A percentile compares a stretch with the other conserved stretches of the same genome.
These are phyloP conservation scores for Brachionus plicatilis DNA, from an alignment of 1,140 invertebrate species.

Conservation along the genomic window DNA sequence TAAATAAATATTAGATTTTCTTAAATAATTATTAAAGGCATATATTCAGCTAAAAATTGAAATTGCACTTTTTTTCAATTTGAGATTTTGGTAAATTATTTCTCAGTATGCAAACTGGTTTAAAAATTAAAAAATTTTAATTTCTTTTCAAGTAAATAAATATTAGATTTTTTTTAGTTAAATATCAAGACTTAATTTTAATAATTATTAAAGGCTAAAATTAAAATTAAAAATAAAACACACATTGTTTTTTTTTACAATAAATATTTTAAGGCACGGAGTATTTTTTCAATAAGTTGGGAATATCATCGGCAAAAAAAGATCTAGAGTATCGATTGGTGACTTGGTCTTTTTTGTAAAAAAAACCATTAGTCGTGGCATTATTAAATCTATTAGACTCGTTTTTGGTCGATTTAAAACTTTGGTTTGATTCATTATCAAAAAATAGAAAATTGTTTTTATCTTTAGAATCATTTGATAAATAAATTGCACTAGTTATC, in stretches of 20 bases:
- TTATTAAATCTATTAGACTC: background rate
- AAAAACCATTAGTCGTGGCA: background rate
- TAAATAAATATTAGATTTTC: too few species aligned
- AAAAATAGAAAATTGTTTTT: background rate
- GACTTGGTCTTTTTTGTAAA: background rate
- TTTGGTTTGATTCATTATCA: background rate
- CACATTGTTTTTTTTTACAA: background rate
- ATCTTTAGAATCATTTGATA: background rate
- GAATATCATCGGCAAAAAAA: constrained; percentile 27
- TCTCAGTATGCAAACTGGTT: too few species aligned
- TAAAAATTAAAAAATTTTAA: too few species aligned
- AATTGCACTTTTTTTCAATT: too few species aligned
- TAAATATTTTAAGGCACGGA: background rate
- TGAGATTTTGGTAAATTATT: too few species aligned
- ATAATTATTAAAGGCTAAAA: background rate
- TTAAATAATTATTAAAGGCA: too few species aligned
- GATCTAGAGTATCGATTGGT: background rate
- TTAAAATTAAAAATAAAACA: background rate
- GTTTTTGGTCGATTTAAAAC: background rate
- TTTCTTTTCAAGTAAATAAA: too few species aligned
- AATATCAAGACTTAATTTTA: background rate
- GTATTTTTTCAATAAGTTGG: constrained; percentile 37
- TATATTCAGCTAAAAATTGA: too few species aligned
- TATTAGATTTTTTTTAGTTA: too few species aligned
- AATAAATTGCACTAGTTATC: background rate